Evolutionary conservation across 2,888 invertebrate species (phyloP).

Genomic region (Psylliodes chrysocephalus): DNA sequence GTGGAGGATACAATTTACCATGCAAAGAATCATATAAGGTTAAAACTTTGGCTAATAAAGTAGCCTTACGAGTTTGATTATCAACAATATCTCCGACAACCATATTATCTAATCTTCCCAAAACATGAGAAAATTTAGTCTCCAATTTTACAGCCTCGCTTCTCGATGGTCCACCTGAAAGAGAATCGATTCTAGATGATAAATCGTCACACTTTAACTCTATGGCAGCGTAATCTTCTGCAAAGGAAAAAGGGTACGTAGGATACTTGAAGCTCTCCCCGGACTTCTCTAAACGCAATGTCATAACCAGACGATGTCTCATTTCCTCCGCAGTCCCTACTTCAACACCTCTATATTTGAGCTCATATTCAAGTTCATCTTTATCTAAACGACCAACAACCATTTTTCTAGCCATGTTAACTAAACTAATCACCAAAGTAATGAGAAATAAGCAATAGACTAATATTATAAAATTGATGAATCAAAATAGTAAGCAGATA

Average conservation of each 20-base stretch:
- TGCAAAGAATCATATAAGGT: not conserved
- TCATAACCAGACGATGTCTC: not conserved
- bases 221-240: not conserved
- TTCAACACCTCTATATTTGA: not conserved
- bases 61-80: not conserved
- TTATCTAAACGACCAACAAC: slow-evolving; percentile 7
- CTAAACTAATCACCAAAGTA: too few relatives aligned
- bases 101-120: slow-evolving; percentile 20
- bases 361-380: slow-evolving; percentile 14
- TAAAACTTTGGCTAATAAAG: slow-evolving; percentile 7
- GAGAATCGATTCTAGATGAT: not conserved
- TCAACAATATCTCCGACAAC: not conserved
- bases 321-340: slow-evolving; percentile 15
- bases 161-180: not conserved
- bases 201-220: not conserved
- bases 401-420: slow-evolving; percentile 3
- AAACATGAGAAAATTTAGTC: slow-evolving; percentile 15
- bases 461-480: too few relatives aligned
- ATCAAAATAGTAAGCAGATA: too few relatives aligned
- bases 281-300: slow-evolving; percentile 12
- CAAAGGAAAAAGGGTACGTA: not conserved
- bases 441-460: too few relatives aligned
- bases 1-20: not conserved
- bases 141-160: not conserved
- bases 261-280: slow-evolving; percentile 19